These are phyloP conservation scores for Lycocorax pyrrhopterus DNA, from an alignment of 2,113 vertebrate species.

Conservation along the genomic window DNA sequence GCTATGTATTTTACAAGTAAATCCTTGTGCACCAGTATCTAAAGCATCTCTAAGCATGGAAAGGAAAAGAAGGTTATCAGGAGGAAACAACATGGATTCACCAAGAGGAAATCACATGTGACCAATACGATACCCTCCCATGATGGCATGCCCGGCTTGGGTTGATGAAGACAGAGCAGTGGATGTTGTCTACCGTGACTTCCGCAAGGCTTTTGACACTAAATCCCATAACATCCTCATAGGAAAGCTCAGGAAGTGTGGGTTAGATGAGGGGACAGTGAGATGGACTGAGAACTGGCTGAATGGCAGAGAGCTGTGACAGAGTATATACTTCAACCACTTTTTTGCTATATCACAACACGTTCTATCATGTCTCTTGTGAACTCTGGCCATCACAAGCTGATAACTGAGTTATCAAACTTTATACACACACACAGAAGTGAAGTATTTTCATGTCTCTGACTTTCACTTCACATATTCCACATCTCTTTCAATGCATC, in stretches of 20 bases:
- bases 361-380: not conserved
- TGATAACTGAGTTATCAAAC: not conserved
- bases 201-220: not conserved
- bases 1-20: not conserved
- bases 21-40: not conserved
- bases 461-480: not conserved
- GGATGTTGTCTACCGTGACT: not conserved
- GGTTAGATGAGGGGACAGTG: not conserved
- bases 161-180: not conserved
- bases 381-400: not conserved
- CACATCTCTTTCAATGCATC: not conserved
- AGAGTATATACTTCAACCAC: not conserved
- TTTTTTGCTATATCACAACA: not conserved
- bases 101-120: not conserved
- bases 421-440: not conserved
- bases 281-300: not conserved
- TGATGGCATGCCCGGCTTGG: not conserved
- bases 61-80: not conserved
- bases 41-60: not conserved
- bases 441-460: not conserved
- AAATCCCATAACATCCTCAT: fast-evolving
- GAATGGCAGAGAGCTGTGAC: not conserved
- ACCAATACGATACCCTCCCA: not conserved
- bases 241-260: not conserved
- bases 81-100: not conserved